Base-by-base conservation (phyloP, 1,140 invertebrate genomes). In the Diploscapter pachys region DNA sequence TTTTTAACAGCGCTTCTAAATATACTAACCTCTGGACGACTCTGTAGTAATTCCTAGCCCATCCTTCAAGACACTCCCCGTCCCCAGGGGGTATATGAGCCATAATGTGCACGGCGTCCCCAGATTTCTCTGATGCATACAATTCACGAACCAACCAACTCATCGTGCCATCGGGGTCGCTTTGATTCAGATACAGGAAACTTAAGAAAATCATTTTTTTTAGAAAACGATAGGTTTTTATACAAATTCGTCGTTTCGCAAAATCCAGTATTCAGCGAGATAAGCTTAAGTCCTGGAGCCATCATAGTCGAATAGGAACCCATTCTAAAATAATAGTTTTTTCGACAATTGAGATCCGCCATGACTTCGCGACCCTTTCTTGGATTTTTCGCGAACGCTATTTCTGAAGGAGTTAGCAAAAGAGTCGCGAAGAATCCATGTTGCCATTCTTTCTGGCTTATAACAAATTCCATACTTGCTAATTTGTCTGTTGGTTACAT, bases 171-270 rank as follows among this genome's bases (percentile, higher is more conserved):
- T 92, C 92, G 3, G 95, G 96, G 88, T 99, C 96, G 0, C 94
- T 97, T 73, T 93, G 93, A 85, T 99, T 98, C 31, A 98, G 87
- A 6, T 98, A 87, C 8, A 99, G 87, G 94, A 96, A 99, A 93
- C 95, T 90, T 86, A 95, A 96, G 55, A 53, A 53, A n/a, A 8
- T 64, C 56, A 56, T 67, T 53, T 11, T n/a, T 9, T 3, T 4
- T 11, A 9, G 69, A 13, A 3, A 66, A 51, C 13, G 5, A 59
- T 8, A 72, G 72, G 62, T 61, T 31, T 3, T 63, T 70, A 77
- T 73, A 83, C 82, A 85, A 83, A 66, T 85, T 85, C 49, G 83
- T 85, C 48, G 67, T 82, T 64, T 85, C 82, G 72, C 83, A 85
- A 69, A 85, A 85, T 31, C 76, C 84, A 49, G 82, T 85, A 55